Percentiles rank a stretch among this genome's conserved stretches.
phyloP scores from a whole-genome alignment of 2,888 invertebrate species.

The Agapostemon virescens region DNA sequence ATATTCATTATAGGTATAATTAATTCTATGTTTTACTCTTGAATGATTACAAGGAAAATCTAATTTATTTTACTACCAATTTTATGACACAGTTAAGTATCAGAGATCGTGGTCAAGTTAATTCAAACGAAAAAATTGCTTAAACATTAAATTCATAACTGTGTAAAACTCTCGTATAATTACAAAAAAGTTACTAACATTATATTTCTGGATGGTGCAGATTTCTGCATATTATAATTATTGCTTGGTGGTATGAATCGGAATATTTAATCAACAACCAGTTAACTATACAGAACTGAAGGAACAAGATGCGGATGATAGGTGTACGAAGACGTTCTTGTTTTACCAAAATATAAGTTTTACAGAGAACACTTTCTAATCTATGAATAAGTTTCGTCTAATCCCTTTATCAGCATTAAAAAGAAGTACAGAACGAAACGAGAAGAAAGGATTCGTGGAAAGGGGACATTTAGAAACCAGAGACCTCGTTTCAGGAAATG shows the following conservation, averaged over 20 bases:
- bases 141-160: neutral
- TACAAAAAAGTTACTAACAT: neutral
- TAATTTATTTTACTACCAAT: neutral
- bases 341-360: no score
- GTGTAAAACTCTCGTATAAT: neutral
- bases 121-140: neutral
- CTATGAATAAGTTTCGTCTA: neutral
- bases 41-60: neutral
- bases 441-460: conserved; percentile 4
- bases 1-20: neutral
- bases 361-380: neutral
- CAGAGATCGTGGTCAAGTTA: neutral
- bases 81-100: neutral
- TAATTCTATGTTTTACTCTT: neutral
- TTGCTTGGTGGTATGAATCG: neutral
- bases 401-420: neutral
- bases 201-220: neutral
- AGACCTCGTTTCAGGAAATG: conserved; percentile 21
- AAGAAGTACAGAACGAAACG: neutral
- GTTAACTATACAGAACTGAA: neutral
- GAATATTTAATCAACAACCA: neutral
- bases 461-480: conserved; percentile 34
- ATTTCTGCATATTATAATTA: neutral
- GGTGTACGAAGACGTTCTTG: no score
- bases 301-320: neutral